Conservation (phyloP, 2,113 vertebrate species). For the rabbit (Oryctolagus cuniculus) region mOryCun1.1 NC_091436.1:102814001-102814500, state of each 20-base stretch:
- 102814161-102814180: conserved; percentile 2
- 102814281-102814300: neutral
- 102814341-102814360: too few relatives aligned
- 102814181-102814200: neutral
- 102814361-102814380: too few relatives aligned
- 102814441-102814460: neutral
- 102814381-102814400: too few relatives aligned
- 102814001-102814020: neutral
- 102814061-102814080: neutral
- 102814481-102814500: neutral
- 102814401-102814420: too few relatives aligned
- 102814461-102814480: neutral
- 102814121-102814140: neutral
- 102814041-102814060: neutral
- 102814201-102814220: neutral
- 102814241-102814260: neutral
- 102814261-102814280: neutral
- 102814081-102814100: neutral
- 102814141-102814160: neutral
- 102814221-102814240: neutral
- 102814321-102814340: too few relatives aligned
- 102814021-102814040: neutral
- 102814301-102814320: neutral
- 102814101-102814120: neutral
- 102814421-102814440: too few relatives aligned